Base-by-base conservation (phyloP, 2,113 vertebrate species). In the Solenodon paradoxus region DNA sequence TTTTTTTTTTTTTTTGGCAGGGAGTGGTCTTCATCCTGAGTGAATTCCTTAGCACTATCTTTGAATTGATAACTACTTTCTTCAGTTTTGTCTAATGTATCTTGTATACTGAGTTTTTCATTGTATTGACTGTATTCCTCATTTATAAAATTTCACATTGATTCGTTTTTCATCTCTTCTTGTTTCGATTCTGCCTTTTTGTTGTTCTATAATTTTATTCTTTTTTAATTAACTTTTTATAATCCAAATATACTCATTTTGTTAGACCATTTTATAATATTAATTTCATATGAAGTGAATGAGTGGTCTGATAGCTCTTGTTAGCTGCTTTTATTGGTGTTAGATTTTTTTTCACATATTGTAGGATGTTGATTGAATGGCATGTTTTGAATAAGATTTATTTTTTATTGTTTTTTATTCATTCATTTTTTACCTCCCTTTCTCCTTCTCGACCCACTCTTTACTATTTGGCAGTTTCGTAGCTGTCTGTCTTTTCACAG, bases 201-300 rank as follows among this genome's bases (percentile, higher is more conserved):
- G 16, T 55, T 78, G 20, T 59, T 82, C 82, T 82, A 72, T 59
- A 78, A 30, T 82, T 64, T 86, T 49, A 64, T 51, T 72, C 4
- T 47, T 93, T 81, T 75, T 93, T 45, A 79, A 53, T 40, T 84
- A 66, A 13, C 35, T 61, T 84, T 91, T 53, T 49, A 17, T 13
- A 81, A 30, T 47, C 55, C 75, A 85, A 47, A 59, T 89, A 66
- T 40, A 66, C 51, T 95, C 82, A 81, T 40, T 85, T 94, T 85
- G 42, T 74, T 79, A 32, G 15, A 66, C 40, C 71, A 7, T 42
- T 95, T 80, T 79, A 47, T 86, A 57, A 61, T 90, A 80, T 61
- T 92, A 45, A 82, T 85, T 82, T 95, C 6, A 32, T 83, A 55
- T 90, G 75, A 96, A 83, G 30, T 87, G 86, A 74, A 42, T 94